Evolutionary conservation across 2,113 vertebrate genomes (phyloP), one percentile per base, ranked within the genome.

Genomic region (Grammomys surdaster): DNA sequence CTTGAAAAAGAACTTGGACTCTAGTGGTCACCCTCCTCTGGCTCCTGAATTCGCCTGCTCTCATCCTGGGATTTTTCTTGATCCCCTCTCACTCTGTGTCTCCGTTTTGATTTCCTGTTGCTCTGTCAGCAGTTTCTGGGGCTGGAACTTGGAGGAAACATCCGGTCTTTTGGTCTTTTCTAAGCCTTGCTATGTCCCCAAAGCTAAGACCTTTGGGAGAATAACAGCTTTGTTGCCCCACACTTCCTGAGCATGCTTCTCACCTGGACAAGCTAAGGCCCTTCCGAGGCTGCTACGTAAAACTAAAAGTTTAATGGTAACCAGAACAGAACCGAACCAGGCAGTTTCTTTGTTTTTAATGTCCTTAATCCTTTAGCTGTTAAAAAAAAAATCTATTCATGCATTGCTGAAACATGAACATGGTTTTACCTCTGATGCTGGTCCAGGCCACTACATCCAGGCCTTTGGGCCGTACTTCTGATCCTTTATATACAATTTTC

Each of bases 401-500:
- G 31, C 22, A 40, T 86, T 69, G 46, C 22, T 87, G 93, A 70
- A 89, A 69, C 69, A 28, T 2, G 56, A 91, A 92, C 86, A 77
- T 22, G 65, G 40, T 48, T 54, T 88, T 76, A 54, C 76, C 63
- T 93, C 76, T 86, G 54, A 60, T 82, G 90, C 82, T 31, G 86
- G 60, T 81, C 81, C 73, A 91, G 86, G 54, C 12, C 7, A 48
- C 72, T 88, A 0, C 19, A 43, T 16, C 36, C 73, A 51, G n/a
- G 85, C 72, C 85, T 92, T 48, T 51, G 40, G 67, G 86, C 77
- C 12, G n/a, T 76, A 65, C 81, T 89, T 96, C 96, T 94, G 89
- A 88, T 84, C n/a, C 72, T 93, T 90, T 94, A 73, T 92, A 60
- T 89, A 87, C 76, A 82, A 78, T 95, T 96, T 96, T 95, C 90